Evolutionary conservation across 2,888 invertebrate genomes (phyloP), one percentile per base, ranked within the genome.

Genomic region (Lithodes maja): DNA sequence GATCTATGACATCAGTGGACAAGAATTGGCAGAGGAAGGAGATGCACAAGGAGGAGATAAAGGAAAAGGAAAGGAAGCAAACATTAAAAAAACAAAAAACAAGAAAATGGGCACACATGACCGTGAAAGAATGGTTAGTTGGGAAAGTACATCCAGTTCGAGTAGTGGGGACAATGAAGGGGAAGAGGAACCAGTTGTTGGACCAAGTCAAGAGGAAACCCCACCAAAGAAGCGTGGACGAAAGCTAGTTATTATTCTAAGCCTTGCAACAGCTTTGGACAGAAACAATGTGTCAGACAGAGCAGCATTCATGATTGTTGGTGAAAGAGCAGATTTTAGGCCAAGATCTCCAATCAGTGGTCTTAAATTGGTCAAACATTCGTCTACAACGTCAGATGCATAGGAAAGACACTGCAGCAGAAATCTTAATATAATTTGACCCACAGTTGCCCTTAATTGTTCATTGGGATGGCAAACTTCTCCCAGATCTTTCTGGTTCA

Each of bases 361-460:
- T 79, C 50, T 79, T 79, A 79, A n/a, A 79, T 52, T 50, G 79
- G 79, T 50, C 79, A 79, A 9, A 49, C 79, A 79, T 79, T 79
- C 50, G 79, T 79, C 50, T 7, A 79, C 79, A 79, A n/a, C 74
- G 74, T 33, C 74, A 74, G 74, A 74, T n/a, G 74, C 15, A 79
- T 50, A 52, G 53, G 79, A 52, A 33, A 79, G 79, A 50, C 53
- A 79, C 50, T 50, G 33, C 79, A 74, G 33, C 74, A 74, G 74
- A 74, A 74, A 74, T 79, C 79, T 79, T 79, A 79, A 79, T 33
- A 50, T 3, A 79, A 9, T 79, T 50, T 49, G 52, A 50, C 53
- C 53, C 52, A 79, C 52, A 79, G 79, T 79, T 79, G 52, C 79
- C 7, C 53, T 79, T 79, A 79, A 79, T 49, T 49, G 53, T 79